Conservation (phyloP, 2,797 vertebrate species). For the Coendou prehensilis region DNA sequence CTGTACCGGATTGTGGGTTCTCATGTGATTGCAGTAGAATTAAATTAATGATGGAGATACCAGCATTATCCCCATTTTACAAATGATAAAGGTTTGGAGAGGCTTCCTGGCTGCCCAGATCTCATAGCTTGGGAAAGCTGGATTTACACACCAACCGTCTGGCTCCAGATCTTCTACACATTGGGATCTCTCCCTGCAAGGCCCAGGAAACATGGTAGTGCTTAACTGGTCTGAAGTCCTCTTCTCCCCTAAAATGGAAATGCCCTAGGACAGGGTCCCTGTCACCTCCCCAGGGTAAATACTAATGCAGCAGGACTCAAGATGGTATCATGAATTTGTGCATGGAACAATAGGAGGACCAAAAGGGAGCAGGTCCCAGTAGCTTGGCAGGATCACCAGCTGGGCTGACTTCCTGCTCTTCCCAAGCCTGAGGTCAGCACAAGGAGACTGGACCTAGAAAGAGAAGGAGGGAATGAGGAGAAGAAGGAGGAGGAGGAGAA, state of each 20-base stretch:
- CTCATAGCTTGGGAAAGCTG: neutral
- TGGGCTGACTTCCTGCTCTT: neutral
- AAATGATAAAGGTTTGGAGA: neutral
- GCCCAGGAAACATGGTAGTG: fast-evolving
- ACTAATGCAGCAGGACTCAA: neutral
- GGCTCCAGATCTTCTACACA: neutral
- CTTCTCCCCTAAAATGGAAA: neutral
- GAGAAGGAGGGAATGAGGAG: neutral
- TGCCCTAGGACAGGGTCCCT: neutral
- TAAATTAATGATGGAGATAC: neutral
- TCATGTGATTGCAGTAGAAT: neutral
- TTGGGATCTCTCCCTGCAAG: neutral
- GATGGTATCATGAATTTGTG: neutral
- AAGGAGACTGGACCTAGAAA: neutral
- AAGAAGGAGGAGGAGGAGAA: neutral
- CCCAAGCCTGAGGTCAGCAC: neutral
- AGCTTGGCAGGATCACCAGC: neutral
- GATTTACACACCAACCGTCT: neutral
- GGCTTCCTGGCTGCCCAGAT: neutral
- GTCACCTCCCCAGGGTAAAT: neutral
- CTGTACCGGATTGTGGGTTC: neutral
- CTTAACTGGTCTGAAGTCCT: neutral
- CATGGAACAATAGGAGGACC: neutral
- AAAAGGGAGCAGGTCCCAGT: neutral
- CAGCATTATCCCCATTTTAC: neutral